Evolutionary conservation across 1,140 invertebrate genomes (phyloP).

Genomic region (Globodera rostochiensis): DNA sequence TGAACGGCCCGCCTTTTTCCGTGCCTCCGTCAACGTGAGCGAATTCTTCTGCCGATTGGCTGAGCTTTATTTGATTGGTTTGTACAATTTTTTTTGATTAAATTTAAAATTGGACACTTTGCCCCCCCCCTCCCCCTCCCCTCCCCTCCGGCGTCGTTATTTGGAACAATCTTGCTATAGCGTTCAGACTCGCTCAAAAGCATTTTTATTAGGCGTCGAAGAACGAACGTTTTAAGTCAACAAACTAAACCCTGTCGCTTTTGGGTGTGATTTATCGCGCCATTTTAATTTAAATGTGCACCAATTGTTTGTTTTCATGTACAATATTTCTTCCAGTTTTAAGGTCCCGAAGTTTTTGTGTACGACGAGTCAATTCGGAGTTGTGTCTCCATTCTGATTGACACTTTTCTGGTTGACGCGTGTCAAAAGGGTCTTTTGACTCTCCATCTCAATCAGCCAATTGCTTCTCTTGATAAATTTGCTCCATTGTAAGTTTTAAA

Average conservation of each 20-base stretch:
- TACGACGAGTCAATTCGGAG: conserved; percentile 14
- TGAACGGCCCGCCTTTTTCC: conserved; percentile 43
- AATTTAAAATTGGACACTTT: no score
- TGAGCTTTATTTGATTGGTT: conserved; percentile 48
- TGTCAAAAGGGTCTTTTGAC: conserved; percentile 10
- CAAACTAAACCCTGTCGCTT: no score
- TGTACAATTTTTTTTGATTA: not conserved
- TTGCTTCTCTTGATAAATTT: conserved; percentile 49
- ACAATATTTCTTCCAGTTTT: conserved; percentile 9
- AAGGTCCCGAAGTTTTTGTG: conserved; percentile 34
- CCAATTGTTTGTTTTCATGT: not conserved
- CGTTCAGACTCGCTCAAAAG: no score
- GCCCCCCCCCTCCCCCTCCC: no score
- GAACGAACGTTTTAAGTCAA: no score
- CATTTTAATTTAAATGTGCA: no score
- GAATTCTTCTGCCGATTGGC: conserved; percentile 42
- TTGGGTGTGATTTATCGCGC: no score
- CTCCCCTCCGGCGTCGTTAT: no score
- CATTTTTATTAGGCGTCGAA: no score
- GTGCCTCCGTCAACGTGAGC: conserved; percentile 37
- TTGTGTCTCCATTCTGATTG: conserved; percentile 17
- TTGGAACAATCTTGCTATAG: no score
- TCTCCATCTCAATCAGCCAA: conserved; percentile 29
- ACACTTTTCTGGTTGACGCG: conserved; percentile 20
- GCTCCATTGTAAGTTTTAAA: conserved; percentile 48